A percentile compares a stretch with the other conserved stretches of the same genome.
These are phyloP conservation scores for Eptatretus atami DNA, from an alignment of 2,797 vertebrate genomes.

Conservation along the genomic window DNA sequence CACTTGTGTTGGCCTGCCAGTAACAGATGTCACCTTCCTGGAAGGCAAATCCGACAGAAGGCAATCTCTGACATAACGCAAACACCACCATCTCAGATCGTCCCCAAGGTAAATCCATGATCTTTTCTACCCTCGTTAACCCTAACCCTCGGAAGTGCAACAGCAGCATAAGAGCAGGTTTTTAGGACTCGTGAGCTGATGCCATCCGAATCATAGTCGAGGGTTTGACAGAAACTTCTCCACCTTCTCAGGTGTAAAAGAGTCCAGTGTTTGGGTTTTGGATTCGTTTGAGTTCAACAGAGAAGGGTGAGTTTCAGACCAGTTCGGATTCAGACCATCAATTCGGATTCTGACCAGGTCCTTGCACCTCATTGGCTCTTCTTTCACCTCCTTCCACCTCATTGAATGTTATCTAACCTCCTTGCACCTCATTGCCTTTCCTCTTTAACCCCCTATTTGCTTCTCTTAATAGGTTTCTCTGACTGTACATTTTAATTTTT, in stretches of 20 bases:
- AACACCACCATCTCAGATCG: too few relatives aligned
- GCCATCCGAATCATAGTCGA: too few relatives aligned
- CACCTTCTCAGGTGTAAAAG: slow-evolving; percentile 9
- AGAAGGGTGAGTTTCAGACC: slow-evolving; percentile 5
- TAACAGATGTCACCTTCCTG: too few relatives aligned
- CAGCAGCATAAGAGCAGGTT: too few relatives aligned
- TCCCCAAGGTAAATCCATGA: too few relatives aligned
- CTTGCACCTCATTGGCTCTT: not conserved
- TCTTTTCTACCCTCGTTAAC: too few relatives aligned
- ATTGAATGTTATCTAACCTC: not conserved
- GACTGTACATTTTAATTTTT: slow-evolving; percentile 8
- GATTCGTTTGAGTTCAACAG: not conserved
- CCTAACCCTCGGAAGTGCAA: too few relatives aligned
- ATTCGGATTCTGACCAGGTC: not conserved
- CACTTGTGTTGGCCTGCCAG: too few relatives aligned
- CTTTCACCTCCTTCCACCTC: not conserved
- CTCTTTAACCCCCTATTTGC: not conserved
- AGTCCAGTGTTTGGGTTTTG: not conserved
- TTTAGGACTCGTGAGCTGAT: too few relatives aligned
- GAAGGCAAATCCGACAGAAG: too few relatives aligned
- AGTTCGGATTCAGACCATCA: not conserved
- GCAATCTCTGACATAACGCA: too few relatives aligned
- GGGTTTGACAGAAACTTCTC: not conserved
- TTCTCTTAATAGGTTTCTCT: slow-evolving; percentile 4
- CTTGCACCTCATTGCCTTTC: not conserved